Conservation (phyloP, 2,888 invertebrate genomes). For the Epinotia nisella region DNA sequence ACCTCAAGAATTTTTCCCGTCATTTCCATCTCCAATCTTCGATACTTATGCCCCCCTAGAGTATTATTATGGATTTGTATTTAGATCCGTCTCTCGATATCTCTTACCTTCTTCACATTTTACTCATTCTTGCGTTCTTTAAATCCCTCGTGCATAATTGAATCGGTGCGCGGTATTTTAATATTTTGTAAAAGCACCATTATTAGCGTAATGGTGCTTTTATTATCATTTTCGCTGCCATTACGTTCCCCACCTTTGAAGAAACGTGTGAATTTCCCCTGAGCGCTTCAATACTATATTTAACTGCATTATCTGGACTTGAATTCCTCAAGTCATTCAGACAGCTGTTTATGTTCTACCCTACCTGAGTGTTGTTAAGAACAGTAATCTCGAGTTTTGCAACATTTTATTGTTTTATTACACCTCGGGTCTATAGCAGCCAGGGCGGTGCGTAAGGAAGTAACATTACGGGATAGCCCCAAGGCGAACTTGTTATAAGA, state of each 20-base stretch:
- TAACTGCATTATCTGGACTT: conserved; percentile 54
- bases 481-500: conserved; percentile 67
- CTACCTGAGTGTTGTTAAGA: conserved; percentile 54
- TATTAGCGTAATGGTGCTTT: conserved; percentile 33
- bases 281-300: conserved; percentile 50
- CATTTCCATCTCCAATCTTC: conserved; percentile 41
- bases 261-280: conserved; percentile 50
- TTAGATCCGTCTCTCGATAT: conserved; percentile 26
- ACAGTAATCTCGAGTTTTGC: conserved; percentile 65
- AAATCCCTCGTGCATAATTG: conserved; percentile 30
- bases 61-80: conserved; percentile 42
- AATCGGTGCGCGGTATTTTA: conserved; percentile 31
- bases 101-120: conserved; percentile 10
- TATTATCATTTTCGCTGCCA: conserved; percentile 39
- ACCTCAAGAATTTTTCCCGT: conserved; percentile 42
- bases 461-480: conserved; percentile 63
- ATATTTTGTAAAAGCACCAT: conserved; percentile 31
- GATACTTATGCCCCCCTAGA: conserved; percentile 42
- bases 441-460: conserved; percentile 61
- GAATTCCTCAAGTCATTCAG: conserved; percentile 50
- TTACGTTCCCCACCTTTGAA: conserved; percentile 42
- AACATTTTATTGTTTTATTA: conserved; percentile 73
- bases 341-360: conserved; percentile 54
- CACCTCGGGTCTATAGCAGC: conserved; percentile 50
- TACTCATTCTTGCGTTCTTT: conserved; percentile 9